Conservation (phyloP, 2,888 invertebrate genomes). For the Catonia carolina region DNA sequence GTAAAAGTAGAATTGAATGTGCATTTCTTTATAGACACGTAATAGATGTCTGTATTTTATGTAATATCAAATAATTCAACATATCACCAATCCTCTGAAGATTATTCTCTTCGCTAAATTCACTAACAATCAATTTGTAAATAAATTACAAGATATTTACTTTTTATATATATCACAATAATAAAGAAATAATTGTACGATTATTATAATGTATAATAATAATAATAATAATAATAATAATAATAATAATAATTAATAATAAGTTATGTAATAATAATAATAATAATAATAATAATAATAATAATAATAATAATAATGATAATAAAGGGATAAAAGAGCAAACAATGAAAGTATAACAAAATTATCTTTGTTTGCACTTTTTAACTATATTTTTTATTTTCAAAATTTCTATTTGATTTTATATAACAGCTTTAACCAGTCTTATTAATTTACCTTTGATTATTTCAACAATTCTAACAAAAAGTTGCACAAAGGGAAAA, state of each 20-base stretch:
- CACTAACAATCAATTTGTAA: slow-evolving; percentile 9
- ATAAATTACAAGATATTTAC: slow-evolving; percentile 11
- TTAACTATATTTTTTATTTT: neutral
- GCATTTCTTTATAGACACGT: slow-evolving; percentile 15
- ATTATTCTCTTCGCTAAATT: slow-evolving; percentile 7
- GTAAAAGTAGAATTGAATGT: slow-evolving; percentile 4
- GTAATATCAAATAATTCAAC: slow-evolving; percentile 3
- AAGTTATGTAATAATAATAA: slow-evolving; percentile 21
- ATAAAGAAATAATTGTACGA: slow-evolving; percentile 14
- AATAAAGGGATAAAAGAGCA: neutral
- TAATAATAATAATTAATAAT: slow-evolving; percentile 8
- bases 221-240: slow-evolving; percentile 32
- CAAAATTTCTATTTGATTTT: slow-evolving; percentile 32
- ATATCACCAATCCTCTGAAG: neutral
- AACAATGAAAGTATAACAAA: slow-evolving; percentile 1
- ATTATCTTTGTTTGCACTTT: neutral
- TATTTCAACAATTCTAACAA: slow-evolving; percentile 29
- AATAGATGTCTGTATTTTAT: slow-evolving; percentile 9
- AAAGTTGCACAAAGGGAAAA: slow-evolving; percentile 24
- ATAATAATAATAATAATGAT: neutral
- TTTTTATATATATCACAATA: slow-evolving; percentile 17
- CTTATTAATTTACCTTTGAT: slow-evolving; percentile 35
- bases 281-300: neutral
- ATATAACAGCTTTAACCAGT: slow-evolving; percentile 35
- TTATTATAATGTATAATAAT: slow-evolving; percentile 25